These are phyloP conservation scores for Tauraco erythrolophus DNA, from an alignment of 2,113 vertebrate genomes.

Conservation along the genomic window DNA sequence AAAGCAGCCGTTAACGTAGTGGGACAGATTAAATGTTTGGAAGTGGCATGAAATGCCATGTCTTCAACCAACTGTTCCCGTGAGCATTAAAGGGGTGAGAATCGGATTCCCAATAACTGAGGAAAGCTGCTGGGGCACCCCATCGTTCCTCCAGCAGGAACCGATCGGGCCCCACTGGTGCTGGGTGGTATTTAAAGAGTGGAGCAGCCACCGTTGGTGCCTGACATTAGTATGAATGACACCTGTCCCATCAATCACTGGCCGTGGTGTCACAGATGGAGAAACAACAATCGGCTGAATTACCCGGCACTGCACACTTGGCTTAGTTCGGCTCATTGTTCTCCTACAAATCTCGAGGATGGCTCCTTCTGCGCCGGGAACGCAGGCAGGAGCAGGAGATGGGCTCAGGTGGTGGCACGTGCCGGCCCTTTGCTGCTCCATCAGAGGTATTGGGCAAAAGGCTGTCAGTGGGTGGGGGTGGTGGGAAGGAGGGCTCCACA, in stretches of 20 bases:
- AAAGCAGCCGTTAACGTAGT: neutral
- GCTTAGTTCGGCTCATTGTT: slow-evolving; percentile 77
- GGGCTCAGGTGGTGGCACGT: slow-evolving; percentile 76
- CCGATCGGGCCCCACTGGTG: neutral
- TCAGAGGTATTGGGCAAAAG: neutral
- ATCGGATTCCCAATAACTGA: neutral
- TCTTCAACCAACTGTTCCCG: slow-evolving; percentile 10
- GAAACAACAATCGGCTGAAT: slow-evolving; percentile 83
- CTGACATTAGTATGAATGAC: slow-evolving; percentile 84
- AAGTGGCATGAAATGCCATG: slow-evolving; percentile 25
- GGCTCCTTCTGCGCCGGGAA: slow-evolving; percentile 56
- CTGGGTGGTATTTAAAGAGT: neutral
- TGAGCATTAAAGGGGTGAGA: neutral
- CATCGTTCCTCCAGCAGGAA: neutral
- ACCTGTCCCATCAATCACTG: slow-evolving; percentile 88
- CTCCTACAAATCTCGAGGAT: slow-evolving; percentile 64
- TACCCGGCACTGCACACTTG: slow-evolving; percentile 69
- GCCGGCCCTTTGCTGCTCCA: neutral
- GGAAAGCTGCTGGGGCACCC: neutral
- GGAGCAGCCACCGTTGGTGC: slow-evolving; percentile 28
- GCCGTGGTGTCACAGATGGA: slow-evolving; percentile 86
- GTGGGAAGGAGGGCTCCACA: neutral
- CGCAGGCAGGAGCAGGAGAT: slow-evolving; percentile 70
- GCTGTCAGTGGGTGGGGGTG: neutral
- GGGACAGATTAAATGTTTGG: neutral